Conservation (phyloP, 2,113 vertebrate genomes). For the Lethenteron reissneri region DNA sequence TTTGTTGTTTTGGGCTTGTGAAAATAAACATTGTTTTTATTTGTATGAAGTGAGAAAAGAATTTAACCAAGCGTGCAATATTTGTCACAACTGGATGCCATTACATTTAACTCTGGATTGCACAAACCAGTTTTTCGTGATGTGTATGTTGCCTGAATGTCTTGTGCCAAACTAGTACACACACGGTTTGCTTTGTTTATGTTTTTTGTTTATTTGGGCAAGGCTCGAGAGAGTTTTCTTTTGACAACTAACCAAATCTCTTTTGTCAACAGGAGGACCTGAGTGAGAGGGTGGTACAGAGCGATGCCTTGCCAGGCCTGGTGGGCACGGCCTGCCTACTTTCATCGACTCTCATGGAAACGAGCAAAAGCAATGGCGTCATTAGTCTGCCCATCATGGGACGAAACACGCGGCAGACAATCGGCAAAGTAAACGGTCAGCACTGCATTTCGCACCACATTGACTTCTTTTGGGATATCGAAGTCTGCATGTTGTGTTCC, state of each 20-base stretch:
- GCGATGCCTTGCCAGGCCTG: conserved; percentile 44
- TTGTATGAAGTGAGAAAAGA: no score
- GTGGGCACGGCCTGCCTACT: conserved; percentile 72
- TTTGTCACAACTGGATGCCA: neutral
- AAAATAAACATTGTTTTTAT: no score
- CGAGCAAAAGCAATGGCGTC: conserved; percentile 44
- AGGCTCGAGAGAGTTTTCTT: neutral
- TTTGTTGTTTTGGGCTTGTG: no score
- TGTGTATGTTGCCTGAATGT: neutral
- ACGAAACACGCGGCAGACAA: conserved; percentile 57
- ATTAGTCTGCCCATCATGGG: conserved; percentile 81
- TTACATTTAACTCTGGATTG: neutral
- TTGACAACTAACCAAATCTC: neutral
- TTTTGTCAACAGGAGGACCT: conserved; percentile 50
- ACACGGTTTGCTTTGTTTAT: neutral
- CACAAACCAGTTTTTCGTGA: neutral
- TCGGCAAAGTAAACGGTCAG: conserved; percentile 79
- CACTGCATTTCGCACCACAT: no score
- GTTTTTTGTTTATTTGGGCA: neutral
- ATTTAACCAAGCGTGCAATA: no score
- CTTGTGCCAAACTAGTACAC: neutral
- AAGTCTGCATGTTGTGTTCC: no score
- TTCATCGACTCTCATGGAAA: conserved; percentile 59
- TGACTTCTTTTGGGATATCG: no score
- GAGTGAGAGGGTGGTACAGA: conserved; percentile 52